A percentile compares a stretch with the other conserved stretches of the same genome.
Evolutionary conservation across 2,888 invertebrate genomes (phyloP).

Genomic region (Morinoia aosen): DNA sequence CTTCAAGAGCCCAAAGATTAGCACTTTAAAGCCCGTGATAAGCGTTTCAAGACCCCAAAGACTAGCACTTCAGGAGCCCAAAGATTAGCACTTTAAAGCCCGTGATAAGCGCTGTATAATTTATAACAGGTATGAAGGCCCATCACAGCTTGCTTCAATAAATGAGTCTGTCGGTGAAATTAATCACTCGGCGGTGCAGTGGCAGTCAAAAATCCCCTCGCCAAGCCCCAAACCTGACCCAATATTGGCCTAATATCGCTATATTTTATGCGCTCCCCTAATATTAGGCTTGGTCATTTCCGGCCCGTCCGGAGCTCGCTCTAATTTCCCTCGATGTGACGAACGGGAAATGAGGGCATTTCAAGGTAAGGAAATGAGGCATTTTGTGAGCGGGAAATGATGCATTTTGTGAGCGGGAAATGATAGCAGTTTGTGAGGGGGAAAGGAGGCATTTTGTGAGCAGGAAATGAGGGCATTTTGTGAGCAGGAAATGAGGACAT

Average conservation of each 20-base stretch:
- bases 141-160: not conserved
- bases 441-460: too few relatives aligned
- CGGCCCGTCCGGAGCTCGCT: not conserved
- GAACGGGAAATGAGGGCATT: too few relatives aligned
- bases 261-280: not conserved
- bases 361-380: too few relatives aligned
- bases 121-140: not conserved
- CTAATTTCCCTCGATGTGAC: not conserved
- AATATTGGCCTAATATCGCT: slow-evolving; percentile 3
- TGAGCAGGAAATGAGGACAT: too few relatives aligned
- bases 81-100: not conserved
- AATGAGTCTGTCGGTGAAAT: not conserved
- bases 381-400: too few relatives aligned
- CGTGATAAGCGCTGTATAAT: not conserved
- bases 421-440: too few relatives aligned
- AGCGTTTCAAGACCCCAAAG: not conserved
- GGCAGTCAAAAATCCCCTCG: not conserved
- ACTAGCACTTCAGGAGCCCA: not conserved
- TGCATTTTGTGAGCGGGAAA: too few relatives aligned
- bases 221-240: not conserved
- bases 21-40: not conserved
- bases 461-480: too few relatives aligned
- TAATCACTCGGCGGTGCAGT: not conserved
- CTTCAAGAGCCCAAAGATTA: not conserved
- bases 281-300: not conserved